Percentiles rank a stretch among this genome's conserved stretches.
phyloP scores from a whole-genome alignment of 2,113 vertebrate species.

The Hystrix cristata region DNA sequence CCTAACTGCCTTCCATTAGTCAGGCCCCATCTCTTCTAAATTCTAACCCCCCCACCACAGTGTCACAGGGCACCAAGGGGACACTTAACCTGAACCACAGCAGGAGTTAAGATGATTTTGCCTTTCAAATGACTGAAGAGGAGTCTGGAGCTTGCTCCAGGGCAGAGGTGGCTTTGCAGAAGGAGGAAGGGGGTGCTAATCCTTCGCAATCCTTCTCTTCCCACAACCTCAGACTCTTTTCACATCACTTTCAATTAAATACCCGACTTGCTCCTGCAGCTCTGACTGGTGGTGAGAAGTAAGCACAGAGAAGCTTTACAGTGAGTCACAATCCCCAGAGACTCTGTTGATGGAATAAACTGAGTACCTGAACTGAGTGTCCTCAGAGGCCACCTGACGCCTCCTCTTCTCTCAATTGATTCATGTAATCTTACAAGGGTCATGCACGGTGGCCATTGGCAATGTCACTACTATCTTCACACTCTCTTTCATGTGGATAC shows the following conservation, averaged over 20 bases:
- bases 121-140: neutral
- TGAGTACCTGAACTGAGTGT: neutral
- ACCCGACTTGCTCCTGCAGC: neutral
- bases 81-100: neutral
- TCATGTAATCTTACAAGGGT: neutral
- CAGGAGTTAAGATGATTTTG: neutral
- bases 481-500: neutral
- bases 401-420: neutral
- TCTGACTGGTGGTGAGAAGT: neutral
- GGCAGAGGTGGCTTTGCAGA: neutral
- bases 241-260: neutral
- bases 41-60: neutral
- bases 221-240: neutral
- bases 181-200: neutral
- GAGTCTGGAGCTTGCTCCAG: neutral
- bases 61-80: neutral
- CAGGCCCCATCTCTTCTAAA: neutral
- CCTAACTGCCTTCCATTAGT: neutral
- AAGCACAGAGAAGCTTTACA: neutral
- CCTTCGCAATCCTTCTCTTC: neutral
- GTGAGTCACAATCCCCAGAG: neutral
- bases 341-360: neutral
- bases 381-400: neutral
- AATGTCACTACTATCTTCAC: neutral
- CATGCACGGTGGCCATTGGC: neutral